phyloP scores from a whole-genome alignment of 2,113 vertebrate species.

The Otocyon megalotis region DNA sequence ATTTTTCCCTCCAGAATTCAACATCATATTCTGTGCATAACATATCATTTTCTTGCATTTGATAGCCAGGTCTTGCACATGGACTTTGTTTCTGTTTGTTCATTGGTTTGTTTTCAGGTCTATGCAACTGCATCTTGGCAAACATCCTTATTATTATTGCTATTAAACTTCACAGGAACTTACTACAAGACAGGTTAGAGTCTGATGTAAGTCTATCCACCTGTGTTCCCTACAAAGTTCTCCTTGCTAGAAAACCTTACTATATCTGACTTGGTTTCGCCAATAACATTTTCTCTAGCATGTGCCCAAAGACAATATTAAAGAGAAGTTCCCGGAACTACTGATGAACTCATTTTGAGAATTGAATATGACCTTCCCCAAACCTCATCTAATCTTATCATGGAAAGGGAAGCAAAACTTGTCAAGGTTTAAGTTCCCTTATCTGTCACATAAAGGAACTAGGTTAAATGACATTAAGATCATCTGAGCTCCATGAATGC shows the following conservation, averaged over 20 bases:
- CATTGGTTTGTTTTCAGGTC: not conserved
- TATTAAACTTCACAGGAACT: not conserved
- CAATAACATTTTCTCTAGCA: not conserved
- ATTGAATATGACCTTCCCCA: not conserved
- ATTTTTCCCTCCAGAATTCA: not conserved
- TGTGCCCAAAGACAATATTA: not conserved
- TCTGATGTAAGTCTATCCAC: not conserved
- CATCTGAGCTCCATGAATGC: not conserved
- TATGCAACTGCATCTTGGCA: not conserved
- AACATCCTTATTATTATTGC: not conserved
- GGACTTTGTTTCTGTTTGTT: not conserved
- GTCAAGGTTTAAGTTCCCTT: not conserved
- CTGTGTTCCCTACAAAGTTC: not conserved
- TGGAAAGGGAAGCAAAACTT: conserved; percentile 28
- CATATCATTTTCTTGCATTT: not conserved
- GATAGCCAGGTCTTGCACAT: not conserved
- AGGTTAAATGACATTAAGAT: not conserved
- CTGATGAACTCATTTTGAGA: not conserved
- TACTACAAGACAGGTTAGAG: not conserved
- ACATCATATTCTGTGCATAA: not conserved
- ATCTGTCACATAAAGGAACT: not conserved
- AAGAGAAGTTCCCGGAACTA: not conserved
- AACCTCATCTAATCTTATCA: not conserved
- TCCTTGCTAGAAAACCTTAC: not conserved
- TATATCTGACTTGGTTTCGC: not conserved